These are phyloP conservation scores for Ochotona curzoniae DNA, from an alignment of 2,113 vertebrate species.

Conservation along the genomic window DNA sequence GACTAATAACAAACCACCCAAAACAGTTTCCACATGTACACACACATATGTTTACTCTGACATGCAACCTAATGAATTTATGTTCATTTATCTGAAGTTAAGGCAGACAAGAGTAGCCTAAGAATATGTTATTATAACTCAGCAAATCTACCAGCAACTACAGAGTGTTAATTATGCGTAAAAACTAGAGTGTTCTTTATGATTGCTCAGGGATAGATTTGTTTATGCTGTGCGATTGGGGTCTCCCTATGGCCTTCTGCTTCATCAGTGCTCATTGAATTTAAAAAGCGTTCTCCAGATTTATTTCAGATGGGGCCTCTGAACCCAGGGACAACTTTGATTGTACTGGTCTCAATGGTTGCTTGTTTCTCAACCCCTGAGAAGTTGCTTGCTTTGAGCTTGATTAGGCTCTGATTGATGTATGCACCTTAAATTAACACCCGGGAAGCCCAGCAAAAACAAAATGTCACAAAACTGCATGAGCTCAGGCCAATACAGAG, in stretches of 20 bases:
- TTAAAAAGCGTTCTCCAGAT: constrained; percentile 57
- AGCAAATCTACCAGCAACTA: constrained; percentile 68
- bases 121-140: constrained; percentile 81
- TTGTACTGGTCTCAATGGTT: constrained; percentile 67
- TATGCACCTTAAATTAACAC: constrained; percentile 67
- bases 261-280: constrained; percentile 63
- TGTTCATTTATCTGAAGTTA: constrained; percentile 57
- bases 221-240: constrained; percentile 65
- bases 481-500: constrained; percentile 50
- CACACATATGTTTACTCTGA: not conserved
- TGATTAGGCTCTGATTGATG: constrained; percentile 77
- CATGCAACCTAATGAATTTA: not conserved
- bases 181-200: constrained; percentile 82
- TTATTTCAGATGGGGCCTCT: constrained; percentile 67
- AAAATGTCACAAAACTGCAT: constrained; percentile 62
- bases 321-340: constrained; percentile 65
- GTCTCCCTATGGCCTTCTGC: constrained; percentile 54
- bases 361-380: constrained; percentile 33
- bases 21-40: not conserved
- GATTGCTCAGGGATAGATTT: constrained; percentile 73
- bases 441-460: constrained; percentile 61
- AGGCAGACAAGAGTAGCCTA: constrained; percentile 71
- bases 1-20: not conserved
- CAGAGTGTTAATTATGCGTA: constrained; percentile 84
- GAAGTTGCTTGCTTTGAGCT: constrained; percentile 57